phyloP scores from a whole-genome alignment of 2,113 vertebrate genomes.

The Octodon degus region DNA sequence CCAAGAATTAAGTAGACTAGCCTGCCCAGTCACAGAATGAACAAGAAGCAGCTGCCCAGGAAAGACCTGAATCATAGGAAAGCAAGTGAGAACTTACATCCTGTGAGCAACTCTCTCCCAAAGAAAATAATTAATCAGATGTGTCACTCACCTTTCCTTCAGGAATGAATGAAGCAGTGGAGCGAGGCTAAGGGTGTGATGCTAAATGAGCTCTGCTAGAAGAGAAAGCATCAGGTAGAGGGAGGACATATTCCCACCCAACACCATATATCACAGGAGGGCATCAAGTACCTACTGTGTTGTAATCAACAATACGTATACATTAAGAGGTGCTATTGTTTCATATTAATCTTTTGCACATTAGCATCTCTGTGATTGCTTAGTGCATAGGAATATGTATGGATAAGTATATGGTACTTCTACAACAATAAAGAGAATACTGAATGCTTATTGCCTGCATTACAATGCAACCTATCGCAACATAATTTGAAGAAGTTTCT shows the following conservation, averaged over 20 bases:
- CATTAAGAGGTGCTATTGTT: neutral
- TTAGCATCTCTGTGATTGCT: neutral
- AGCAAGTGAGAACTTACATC: rapidly evolving
- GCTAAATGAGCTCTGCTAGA: neutral
- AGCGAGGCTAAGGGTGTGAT: neutral
- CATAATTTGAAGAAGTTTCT: neutral
- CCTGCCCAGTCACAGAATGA: neutral
- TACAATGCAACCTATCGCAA: neutral
- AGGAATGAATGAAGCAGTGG: neutral
- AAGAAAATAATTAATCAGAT: neutral
- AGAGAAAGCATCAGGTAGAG: neutral
- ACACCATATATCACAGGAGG: too few relatives aligned
- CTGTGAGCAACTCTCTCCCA: neutral
- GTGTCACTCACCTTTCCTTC: neutral
- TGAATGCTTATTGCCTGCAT: neutral
- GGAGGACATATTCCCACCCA: neutral
- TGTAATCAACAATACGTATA: neutral
- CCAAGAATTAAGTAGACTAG: neutral
- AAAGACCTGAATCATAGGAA: neutral
- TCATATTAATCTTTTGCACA: neutral
- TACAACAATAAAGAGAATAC: neutral
- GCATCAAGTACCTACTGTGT: neutral
- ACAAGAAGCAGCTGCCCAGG: neutral
- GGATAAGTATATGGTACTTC: neutral
- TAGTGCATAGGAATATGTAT: neutral